A percentile compares a stretch with the other conserved stretches of the same genome.
Conservation (phyloP, 2,113 vertebrate species). For the Willisornis vidua region DNA sequence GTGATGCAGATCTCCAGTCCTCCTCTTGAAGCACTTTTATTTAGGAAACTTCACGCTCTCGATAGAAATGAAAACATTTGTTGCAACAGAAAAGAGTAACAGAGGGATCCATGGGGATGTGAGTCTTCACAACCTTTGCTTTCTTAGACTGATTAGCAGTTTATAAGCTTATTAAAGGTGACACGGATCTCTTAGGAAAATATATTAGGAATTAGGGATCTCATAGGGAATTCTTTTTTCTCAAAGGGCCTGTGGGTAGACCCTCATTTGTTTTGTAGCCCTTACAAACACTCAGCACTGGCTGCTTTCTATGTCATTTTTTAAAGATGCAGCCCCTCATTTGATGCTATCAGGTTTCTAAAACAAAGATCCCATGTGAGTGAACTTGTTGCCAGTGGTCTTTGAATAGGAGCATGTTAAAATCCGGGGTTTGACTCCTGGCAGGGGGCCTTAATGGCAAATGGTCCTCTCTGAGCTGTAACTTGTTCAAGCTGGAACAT, state of each 20-base stretch:
- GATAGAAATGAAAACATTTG: not conserved
- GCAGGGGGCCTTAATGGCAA: not conserved
- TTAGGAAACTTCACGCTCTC: not conserved
- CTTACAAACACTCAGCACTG: not conserved
- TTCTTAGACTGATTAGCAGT: not conserved
- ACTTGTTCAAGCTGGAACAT: not conserved
- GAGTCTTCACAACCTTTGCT: not conserved
- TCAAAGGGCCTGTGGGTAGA: not conserved
- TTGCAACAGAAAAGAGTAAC: not conserved
- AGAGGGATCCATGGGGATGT: not conserved
- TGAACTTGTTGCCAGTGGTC: not conserved
- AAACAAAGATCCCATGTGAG: not conserved
- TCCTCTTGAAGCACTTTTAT: not conserved
- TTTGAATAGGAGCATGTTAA: not conserved
- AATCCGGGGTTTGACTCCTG: not conserved
- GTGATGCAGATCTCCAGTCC: not conserved
- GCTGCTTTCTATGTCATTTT: not conserved
- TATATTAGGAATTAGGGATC: not conserved
- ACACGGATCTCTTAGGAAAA: not conserved
- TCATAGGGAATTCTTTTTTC: not conserved
- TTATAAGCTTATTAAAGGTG: not conserved
- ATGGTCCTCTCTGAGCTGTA: not conserved
- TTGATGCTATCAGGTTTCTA: not conserved
- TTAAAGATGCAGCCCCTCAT: not conserved
- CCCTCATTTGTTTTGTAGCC: not conserved